Percentiles rank a stretch among this genome's conserved stretches.
These are phyloP conservation scores for Hoplostethus mediterraneus DNA, from an alignment of 2,797 vertebrate genomes.

Conservation along the genomic window DNA sequence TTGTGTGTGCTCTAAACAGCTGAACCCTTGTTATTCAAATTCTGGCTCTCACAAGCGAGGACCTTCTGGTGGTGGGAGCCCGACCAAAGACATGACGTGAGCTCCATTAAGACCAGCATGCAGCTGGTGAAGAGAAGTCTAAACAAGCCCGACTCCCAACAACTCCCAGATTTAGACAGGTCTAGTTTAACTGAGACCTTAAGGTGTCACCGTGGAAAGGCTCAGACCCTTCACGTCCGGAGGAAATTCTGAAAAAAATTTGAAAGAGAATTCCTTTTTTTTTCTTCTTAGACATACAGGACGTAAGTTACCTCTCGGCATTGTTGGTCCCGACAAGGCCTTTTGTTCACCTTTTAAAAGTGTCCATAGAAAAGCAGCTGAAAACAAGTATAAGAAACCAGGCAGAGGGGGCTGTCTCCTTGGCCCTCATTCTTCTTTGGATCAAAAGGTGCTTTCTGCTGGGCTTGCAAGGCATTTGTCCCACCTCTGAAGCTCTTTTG, in stretches of 20 bases:
- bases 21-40: conserved; percentile 83
- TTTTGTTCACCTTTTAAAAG: conserved; percentile 71
- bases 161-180: background rate
- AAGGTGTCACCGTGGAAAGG: background rate
- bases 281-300: conserved; percentile 16
- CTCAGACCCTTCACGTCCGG: too few relatives aligned
- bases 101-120: conserved; percentile 62
- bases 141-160: conserved; percentile 30
- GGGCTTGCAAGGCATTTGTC: conserved; percentile 56
- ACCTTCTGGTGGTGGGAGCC: conserved; percentile 65
- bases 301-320: conserved; percentile 54
- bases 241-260: background rate
- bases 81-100: conserved; percentile 57
- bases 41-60: conserved; percentile 65
- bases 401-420: conserved; percentile 66
- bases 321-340: conserved; percentile 54
- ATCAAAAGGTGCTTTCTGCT: conserved; percentile 64
- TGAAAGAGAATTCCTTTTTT: conserved; percentile 5
- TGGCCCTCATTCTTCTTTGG: conserved; percentile 65
- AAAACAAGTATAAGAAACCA: conserved; percentile 77
- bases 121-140: conserved; percentile 71
- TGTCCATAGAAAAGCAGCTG: conserved; percentile 52
- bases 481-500: conserved; percentile 53
- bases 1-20: conserved; percentile 75
- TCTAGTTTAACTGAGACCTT: conserved; percentile 15